Conservation (phyloP, 2,888 invertebrate genomes). For the Rhyacophila evoluta region DNA sequence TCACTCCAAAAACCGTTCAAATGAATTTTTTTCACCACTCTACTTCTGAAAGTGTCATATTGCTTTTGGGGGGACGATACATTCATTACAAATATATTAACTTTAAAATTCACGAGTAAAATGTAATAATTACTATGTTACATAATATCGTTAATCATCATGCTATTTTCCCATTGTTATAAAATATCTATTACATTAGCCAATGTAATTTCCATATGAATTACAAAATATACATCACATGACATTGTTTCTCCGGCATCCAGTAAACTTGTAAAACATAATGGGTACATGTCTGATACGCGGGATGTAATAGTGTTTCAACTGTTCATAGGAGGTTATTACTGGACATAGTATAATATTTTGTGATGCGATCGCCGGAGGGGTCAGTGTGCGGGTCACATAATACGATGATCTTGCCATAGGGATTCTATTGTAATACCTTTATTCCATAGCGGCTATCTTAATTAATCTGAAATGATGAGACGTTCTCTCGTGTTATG, state of each 20-base stretch:
- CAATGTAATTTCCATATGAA: not conserved
- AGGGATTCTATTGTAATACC: constrained; percentile 50
- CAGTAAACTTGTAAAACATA: not conserved
- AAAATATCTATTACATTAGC: too few species aligned
- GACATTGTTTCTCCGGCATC: constrained; percentile 14
- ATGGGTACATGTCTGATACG: not conserved
- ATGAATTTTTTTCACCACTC: too few species aligned
- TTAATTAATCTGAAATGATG: constrained; percentile 53
- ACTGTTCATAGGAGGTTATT: not conserved
- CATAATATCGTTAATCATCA: too few species aligned
- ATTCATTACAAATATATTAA: too few species aligned
- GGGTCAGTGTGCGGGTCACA: constrained; percentile 46
- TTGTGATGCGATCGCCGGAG: constrained; percentile 45
- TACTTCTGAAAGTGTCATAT: too few species aligned
- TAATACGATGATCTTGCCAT: constrained; percentile 47
- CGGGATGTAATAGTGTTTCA: not conserved
- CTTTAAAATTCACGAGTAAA: too few species aligned
- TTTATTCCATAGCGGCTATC: constrained; percentile 50
- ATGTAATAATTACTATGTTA: too few species aligned
- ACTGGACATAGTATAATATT: not conserved
- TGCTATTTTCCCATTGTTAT: too few species aligned
- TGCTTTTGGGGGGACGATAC: too few species aligned
- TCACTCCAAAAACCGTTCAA: too few species aligned
- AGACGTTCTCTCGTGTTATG: constrained; percentile 34
- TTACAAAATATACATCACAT: not conserved